Evolutionary conservation across 92 coral and sea anemone species (phyloP).

Genomic region (Parazoanthus atlanticus): DNA sequence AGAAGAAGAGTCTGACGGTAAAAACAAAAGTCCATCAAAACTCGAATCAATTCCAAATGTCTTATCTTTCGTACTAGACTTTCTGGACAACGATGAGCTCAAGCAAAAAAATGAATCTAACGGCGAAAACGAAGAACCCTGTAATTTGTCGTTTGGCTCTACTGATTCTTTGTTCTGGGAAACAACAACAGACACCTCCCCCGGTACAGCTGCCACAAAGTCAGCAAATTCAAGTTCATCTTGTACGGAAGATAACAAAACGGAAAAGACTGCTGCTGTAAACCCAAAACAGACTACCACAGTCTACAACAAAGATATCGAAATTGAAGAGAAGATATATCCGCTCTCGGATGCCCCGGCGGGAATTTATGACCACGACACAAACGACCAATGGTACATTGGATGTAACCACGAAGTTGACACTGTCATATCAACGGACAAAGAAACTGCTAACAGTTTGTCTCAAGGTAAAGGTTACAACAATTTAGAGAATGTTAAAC

Average conservation of each 20-base stretch:
- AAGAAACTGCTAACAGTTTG: neutral
- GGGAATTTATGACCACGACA: constrained; percentile 23
- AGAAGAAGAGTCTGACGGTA: constrained; percentile 6
- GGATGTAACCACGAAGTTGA: neutral
- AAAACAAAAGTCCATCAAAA: neutral
- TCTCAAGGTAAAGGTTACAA: neutral
- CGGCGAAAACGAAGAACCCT: constrained; percentile 15
- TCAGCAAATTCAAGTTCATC: constrained; percentile 17
- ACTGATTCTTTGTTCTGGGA: constrained; percentile 43
- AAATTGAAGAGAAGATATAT: neutral
- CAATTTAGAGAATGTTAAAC: neutral
- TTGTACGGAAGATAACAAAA: neutral
- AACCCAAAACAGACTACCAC: neutral
- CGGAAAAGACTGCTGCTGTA: neutral
- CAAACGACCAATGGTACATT: constrained; percentile 23
- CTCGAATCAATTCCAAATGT: constrained; percentile 34
- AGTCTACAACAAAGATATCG: neutral
- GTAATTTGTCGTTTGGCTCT: constrained; percentile 27
- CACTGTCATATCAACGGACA: neutral
- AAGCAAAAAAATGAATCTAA: neutral
- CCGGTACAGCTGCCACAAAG: constrained; percentile 11
- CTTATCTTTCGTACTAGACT: constrained; percentile 6
- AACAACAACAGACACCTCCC: constrained; percentile 22
- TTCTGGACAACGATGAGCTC: neutral
- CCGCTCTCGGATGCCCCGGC: constrained; percentile 34